phyloP scores from a whole-genome alignment of 2,888 invertebrate species.

The Timema podura region DNA sequence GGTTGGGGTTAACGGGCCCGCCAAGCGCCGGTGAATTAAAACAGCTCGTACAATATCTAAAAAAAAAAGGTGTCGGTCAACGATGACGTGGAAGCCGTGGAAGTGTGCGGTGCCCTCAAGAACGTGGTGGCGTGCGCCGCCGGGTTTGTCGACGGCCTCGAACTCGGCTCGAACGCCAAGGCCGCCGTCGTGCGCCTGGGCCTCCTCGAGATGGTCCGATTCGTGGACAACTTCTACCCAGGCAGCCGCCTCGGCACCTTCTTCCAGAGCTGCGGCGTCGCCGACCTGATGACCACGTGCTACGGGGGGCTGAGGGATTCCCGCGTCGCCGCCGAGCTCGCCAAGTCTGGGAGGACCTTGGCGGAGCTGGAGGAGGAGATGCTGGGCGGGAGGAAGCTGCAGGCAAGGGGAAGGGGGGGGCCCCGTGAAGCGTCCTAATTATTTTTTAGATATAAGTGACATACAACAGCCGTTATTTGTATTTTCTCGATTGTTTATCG shows the following conservation, averaged over 20 bases:
- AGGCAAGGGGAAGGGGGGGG: neutral
- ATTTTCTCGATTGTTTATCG: no score
- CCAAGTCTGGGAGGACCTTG: neutral
- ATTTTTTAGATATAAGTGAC: no score
- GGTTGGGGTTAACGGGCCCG: no score
- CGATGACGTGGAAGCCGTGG: conserved; percentile 5
- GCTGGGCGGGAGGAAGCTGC: conserved; percentile 6
- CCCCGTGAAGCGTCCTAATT: no score
- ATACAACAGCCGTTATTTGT: no score
- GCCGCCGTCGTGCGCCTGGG: neutral
- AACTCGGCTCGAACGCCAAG: neutral
- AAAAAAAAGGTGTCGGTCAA: conserved; percentile 5
- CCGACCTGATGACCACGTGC: neutral
- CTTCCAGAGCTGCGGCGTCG: conserved; percentile 12
- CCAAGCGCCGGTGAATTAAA: no score
- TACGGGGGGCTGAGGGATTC: neutral
- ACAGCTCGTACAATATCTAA: no score
- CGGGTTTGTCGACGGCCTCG: conserved; percentile 1
- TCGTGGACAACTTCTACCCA: neutral
- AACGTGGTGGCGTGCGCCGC: conserved; percentile 6
- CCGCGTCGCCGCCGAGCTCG: neutral
- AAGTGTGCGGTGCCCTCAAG: conserved; percentile 4
- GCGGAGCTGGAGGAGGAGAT: neutral
- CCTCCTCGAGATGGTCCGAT: conserved; percentile 6
- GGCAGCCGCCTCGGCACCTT: conserved; percentile 3